Evolutionary conservation across 2,113 vertebrate species (phyloP).

Genomic region (Serilophus lunatus): DNA sequence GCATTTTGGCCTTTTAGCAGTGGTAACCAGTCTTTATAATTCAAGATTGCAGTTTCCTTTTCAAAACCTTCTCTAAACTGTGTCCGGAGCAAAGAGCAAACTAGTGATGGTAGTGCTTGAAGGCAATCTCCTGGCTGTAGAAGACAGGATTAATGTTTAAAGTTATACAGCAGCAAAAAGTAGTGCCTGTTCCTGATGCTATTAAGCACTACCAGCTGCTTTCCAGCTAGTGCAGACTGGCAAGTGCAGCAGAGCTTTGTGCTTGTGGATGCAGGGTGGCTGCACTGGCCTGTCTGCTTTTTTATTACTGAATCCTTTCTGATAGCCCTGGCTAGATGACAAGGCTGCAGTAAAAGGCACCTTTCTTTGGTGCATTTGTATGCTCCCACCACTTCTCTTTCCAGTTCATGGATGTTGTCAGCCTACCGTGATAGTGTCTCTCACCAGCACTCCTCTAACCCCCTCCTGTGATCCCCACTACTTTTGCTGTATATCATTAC

Average conservation of each 20-base stretch:
- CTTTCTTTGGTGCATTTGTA: neutral
- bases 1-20: neutral
- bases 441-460: neutral
- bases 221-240: neutral
- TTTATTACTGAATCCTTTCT: neutral
- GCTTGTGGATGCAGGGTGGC: neutral
- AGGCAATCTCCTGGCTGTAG: neutral
- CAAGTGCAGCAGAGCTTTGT: neutral
- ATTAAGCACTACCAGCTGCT: neutral
- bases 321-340: neutral
- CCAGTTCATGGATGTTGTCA: neutral
- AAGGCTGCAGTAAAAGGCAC: rapidly evolving
- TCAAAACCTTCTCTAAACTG: neutral
- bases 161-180: neutral
- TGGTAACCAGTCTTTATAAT: neutral
- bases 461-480: neutral
- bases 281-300: neutral
- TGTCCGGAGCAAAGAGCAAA: neutral
- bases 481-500: neutral
- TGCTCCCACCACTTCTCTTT: neutral
- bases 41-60: neutral
- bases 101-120: neutral
- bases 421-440: too few species aligned
- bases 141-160: neutral
- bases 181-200: neutral